Evolutionary conservation across 2,797 vertebrate species (phyloP), one percentile per base, ranked within the genome.

Genomic region (Mus caroli): DNA sequence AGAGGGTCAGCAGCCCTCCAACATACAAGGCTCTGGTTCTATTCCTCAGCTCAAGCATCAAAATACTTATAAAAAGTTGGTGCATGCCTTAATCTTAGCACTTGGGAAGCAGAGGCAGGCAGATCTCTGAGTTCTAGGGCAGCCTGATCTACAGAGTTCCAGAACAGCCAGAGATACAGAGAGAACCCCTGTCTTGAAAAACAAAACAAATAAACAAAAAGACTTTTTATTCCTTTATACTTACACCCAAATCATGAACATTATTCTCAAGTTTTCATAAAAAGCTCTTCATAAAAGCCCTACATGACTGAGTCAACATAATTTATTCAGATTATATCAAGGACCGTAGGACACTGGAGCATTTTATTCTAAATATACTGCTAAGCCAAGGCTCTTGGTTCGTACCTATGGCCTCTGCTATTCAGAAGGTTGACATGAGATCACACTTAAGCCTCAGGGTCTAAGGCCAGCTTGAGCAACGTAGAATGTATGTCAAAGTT

Each of bases 361-460:
- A 69, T 94, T 92, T 87, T 52, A 52, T 75, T 95, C 56, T 96
- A 90, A 95, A 71, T 92, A 37, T 54, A 34, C 40, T 37, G 31
- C 17, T 84, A 58, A 75, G 34, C 15, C 22, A 46, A 24, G 60
- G 4, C 13, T 91, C 37, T 15, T 43, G 20, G 6, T 15, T n/a
- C 24, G 1, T 60, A 14, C 54, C 40, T 84, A 9, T 43, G 54
- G 26, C 56, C 19, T 54, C 62, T 80, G 28, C 89, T 90, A 10
- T 31, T 71, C n/a, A 34, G 62, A 78, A 90, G 62, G 26, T 52
- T 46, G 13, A 73, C 26, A n/a, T 46, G 37, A 56, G 67, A 75
- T 37, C 46, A 56, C 71, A 56, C 19, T 56, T 43, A 56, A n/a
- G 54, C 22, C 40, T 11, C 37, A 71, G 40, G 56, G 43, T 58